Conservation (phyloP, 2,888 invertebrate genomes). For the Drosophila falleni region DNA sequence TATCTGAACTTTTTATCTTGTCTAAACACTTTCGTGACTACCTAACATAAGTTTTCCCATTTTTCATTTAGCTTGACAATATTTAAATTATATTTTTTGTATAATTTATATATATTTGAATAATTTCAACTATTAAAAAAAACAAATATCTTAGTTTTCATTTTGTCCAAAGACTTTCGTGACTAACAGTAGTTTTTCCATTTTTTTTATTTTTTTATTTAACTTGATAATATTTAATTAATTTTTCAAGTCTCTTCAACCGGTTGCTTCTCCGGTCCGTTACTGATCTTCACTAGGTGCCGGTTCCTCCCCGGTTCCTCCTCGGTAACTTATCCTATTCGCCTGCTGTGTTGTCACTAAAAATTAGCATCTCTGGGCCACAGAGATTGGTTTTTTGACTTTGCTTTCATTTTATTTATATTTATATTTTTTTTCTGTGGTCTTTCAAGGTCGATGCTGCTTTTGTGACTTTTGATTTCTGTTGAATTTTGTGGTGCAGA, state of each 20-base stretch:
- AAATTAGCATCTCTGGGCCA: constrained; percentile 75
- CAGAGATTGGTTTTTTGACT: constrained; percentile 32
- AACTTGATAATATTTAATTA: constrained; percentile 57
- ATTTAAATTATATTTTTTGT: no score
- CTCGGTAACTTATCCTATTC: neutral
- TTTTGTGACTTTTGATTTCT: constrained; percentile 41
- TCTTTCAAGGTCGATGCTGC: constrained; percentile 68
- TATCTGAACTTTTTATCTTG: no score
- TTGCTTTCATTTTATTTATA: constrained; percentile 61
- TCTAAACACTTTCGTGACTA: no score
- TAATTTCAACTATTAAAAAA: no score
- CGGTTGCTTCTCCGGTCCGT: constrained; percentile 56
- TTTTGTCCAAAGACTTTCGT: no score
- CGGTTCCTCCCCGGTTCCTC: constrained; percentile 33
- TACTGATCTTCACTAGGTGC: constrained; percentile 50
- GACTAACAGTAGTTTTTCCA: constrained; percentile 31
- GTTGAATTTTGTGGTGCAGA: constrained; percentile 42
- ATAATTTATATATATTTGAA: no score
- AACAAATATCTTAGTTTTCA: no score
- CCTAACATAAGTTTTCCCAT: no score
- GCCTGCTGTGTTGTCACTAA: constrained; percentile 63
- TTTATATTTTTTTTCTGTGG: constrained; percentile 42
- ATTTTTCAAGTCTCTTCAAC: constrained; percentile 50
- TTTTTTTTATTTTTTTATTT: constrained; percentile 34
- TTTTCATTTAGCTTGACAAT: no score